Evolutionary conservation across 2,888 invertebrate genomes (phyloP).

Genomic region (Cosmia trapezina): DNA sequence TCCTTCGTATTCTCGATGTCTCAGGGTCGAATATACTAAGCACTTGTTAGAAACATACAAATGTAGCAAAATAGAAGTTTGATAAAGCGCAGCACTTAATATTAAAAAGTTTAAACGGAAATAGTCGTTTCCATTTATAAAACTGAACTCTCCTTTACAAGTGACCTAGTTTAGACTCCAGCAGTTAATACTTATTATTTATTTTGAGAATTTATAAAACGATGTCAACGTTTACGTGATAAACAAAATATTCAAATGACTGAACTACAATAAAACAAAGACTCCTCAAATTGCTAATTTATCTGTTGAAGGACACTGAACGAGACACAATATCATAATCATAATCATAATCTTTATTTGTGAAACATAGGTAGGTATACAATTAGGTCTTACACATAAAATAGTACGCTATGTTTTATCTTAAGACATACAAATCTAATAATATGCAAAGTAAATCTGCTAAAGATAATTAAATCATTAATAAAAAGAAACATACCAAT

Average conservation of each 20-base stretch:
- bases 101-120: slow-evolving; percentile 24
- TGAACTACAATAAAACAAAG: slow-evolving; percentile 7
- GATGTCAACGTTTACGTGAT: not conserved
- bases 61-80: not conserved
- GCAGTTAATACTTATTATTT: slow-evolving; percentile 16
- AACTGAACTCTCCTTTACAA: slow-evolving; percentile 23
- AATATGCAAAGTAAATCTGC: too few relatives aligned
- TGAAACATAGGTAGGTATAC: too few relatives aligned
- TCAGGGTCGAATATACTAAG: not conserved
- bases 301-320: not conserved
- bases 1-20: not conserved
- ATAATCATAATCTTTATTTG: too few relatives aligned
- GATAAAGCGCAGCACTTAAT: slow-evolving; percentile 22
- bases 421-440: too few relatives aligned
- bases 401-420: too few relatives aligned
- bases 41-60: not conserved
- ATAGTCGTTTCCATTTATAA: slow-evolving; percentile 25
- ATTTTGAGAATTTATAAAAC: slow-evolving; percentile 33
- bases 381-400: too few relatives aligned
- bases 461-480: too few relatives aligned
- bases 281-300: not conserved
- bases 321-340: too few relatives aligned
- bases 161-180: slow-evolving; percentile 34
- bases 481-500: too few relatives aligned
- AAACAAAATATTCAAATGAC: slow-evolving; percentile 6